Evolutionary conservation across 2,113 vertebrate species (phyloP).

Genomic region (Peromyscus maniculatus): DNA sequence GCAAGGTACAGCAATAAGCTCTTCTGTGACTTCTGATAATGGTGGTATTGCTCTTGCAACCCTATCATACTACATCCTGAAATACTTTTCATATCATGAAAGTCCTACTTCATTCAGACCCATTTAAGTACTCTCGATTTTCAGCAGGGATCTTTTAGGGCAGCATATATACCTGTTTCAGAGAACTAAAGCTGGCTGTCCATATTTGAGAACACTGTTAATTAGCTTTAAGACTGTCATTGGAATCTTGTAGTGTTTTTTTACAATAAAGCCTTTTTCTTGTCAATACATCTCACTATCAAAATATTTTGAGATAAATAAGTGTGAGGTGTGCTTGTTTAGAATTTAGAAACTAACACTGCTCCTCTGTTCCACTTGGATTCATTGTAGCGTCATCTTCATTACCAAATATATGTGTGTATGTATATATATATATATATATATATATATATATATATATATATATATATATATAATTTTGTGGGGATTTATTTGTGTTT

Average conservation of each 20-base stretch:
- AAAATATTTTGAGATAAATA: conserved; percentile 81
- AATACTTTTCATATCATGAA: conserved; percentile 83
- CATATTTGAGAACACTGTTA: conserved; percentile 74
- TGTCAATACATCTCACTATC: conserved; percentile 83
- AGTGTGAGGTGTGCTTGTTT: conserved; percentile 59
- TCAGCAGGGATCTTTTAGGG: conserved; percentile 83
- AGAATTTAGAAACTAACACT: conserved; percentile 70
- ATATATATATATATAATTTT: conserved; percentile 21
- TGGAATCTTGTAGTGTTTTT: conserved; percentile 78
- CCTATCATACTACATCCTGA: conserved; percentile 83
- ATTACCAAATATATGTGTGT: conserved; percentile 69
- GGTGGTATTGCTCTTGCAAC: conserved; percentile 85
- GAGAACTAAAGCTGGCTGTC: conserved; percentile 63
- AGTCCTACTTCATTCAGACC: conserved; percentile 79
- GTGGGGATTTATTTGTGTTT: not conserved
- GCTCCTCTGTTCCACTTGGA: conserved; percentile 59
- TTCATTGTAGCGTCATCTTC: conserved; percentile 57
- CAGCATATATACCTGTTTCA: conserved; percentile 74
- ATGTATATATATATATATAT: conserved; percentile 59
- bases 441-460: conserved; percentile 64
- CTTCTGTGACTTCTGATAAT: conserved; percentile 87
- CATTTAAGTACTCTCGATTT: conserved; percentile 79
- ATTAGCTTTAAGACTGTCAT: conserved; percentile 52
- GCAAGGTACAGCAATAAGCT: conserved; percentile 80
- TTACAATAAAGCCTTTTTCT: conserved; percentile 84